Base-by-base conservation (phyloP, 1,140 invertebrate species). In the Holotrichia oblita region DNA sequence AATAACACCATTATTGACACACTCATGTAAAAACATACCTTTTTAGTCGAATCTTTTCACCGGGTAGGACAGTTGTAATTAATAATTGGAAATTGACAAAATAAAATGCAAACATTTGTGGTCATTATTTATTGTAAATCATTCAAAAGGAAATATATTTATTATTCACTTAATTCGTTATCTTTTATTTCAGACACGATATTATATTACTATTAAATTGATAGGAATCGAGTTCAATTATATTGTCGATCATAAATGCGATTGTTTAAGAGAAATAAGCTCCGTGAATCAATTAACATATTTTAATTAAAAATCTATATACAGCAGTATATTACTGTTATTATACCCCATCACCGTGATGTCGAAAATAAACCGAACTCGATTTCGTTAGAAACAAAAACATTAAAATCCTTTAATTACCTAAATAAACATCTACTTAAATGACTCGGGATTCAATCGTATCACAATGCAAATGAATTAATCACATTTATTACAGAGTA, bases 101-200 rank as follows among this genome's bases (percentile, higher is more conserved):
- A n/a, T 40, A 22, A 73, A 40, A 73, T 40, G 9, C 27, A 73
- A 40, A 34, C n/a, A 14, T n/a, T 41, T 40, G 7, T 40, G 72
- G 72, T 73, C 34, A 73, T 73, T 40, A 69, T 64, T 41, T 40
- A 69, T 77, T 77, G 77, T 77, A 69, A 76, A 76, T 76, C 40
- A 42, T 41, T 77, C n/a, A n/a, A 61, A 40, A 41, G 69, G 34
- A 77, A 77, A 77, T 77, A 77, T 77, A 77, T 77, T 77, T n/a
- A n/a, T n/a, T n/a, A n/a, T n/a, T n/a, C n/a, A n/a, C n/a, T n/a
- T n/a, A n/a, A n/a, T n/a, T n/a, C n/a, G n/a, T n/a, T n/a, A n/a
- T n/a, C n/a, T n/a, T n/a, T n/a, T n/a, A n/a, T n/a, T n/a, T n/a
- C n/a, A n/a, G n/a, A n/a, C n/a, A n/a, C n/a, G n/a, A n/a, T 77